These are phyloP conservation scores for Chromobotia macracanthus DNA, from an alignment of 2,797 vertebrate genomes.

Conservation along the genomic window DNA sequence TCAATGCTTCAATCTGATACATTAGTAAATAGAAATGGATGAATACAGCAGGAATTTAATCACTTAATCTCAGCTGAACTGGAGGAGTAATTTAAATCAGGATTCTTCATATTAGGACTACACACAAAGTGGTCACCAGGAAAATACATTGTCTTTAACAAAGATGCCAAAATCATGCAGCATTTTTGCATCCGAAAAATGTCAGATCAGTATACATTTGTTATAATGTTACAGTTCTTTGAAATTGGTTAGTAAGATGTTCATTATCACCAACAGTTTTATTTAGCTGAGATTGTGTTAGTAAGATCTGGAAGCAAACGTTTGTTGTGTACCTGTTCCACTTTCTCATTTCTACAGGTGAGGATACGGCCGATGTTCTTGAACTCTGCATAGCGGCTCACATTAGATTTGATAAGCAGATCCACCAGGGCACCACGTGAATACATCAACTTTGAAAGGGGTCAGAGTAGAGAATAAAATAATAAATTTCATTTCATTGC, in stretches of 20 bases:
- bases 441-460: conserved; percentile 82
- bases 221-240: neutral
- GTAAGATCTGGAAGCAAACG: neutral
- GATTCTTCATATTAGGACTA: neutral
- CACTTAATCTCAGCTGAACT: conserved; percentile 19
- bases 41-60: conserved; percentile 28
- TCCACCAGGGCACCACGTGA: conserved; percentile 90
- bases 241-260: neutral
- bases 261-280: no score
- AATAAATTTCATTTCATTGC: conserved; percentile 35
- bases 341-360: conserved; percentile 80
- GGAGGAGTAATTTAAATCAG: conserved; percentile 16
- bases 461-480: conserved; percentile 22
- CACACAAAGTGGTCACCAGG: neutral
- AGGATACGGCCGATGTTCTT: conserved; percentile 91
- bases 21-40: conserved; percentile 44
- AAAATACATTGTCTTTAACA: neutral
- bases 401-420: conserved; percentile 94
- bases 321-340: conserved; percentile 82
- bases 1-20: conserved; percentile 30
- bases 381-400: conserved; percentile 94
- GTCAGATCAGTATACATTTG: no score
- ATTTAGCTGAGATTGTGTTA: neutral
- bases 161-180: no score
- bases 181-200: no score